Evolutionary conservation across 2,113 vertebrate genomes (phyloP), one percentile per base, ranked within the genome.

Genomic region (Spea multiplicata): DNA sequence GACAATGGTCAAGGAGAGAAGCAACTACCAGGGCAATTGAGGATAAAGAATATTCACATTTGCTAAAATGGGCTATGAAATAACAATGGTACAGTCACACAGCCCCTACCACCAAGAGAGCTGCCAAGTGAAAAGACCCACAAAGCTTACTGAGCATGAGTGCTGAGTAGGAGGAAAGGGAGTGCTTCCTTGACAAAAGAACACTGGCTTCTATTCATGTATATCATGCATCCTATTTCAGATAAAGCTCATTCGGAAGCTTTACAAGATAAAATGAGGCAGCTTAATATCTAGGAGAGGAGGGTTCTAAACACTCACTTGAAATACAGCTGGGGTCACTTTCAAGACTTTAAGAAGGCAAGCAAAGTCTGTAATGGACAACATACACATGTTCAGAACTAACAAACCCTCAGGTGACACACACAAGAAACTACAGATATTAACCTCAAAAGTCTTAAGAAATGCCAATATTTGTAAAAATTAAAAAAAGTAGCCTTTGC

Each of bases 401-500:
- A 73, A 65, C 61, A 74, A 59, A 75, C 47, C 73, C 65, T 65
- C 61, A 46, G 62, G 61, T 66, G 61, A 75, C 86, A 72, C 90
- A 91, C 89, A 89, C 93, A 90, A 30, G 30, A 30, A 30, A 30
- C 30, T 30, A 30, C 30, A 30, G 30, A 30, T 30, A 2, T 30
- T 30, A 30, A 84, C 76, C 88, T 84, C 87, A 84, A 86, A 85
- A 75, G 76, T 89, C 88, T 89, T 90, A 84, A 87, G 86, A 86
- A 86, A 87, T 68, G 53, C n/a, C 68, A 84, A 83, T 84, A 88
- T 86, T 76, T 88, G 84, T 83, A 86, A 87, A 85, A 80, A 17
- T 44, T 55, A 82, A 83, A 83, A 79, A 44, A 30, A 81, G 57
- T 82, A 69, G 70, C 83, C 76, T 73, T 75, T 74, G 64, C 75